Base-by-base conservation (phyloP, 2,797 vertebrate species). In the Sarcoramphus papa region DNA sequence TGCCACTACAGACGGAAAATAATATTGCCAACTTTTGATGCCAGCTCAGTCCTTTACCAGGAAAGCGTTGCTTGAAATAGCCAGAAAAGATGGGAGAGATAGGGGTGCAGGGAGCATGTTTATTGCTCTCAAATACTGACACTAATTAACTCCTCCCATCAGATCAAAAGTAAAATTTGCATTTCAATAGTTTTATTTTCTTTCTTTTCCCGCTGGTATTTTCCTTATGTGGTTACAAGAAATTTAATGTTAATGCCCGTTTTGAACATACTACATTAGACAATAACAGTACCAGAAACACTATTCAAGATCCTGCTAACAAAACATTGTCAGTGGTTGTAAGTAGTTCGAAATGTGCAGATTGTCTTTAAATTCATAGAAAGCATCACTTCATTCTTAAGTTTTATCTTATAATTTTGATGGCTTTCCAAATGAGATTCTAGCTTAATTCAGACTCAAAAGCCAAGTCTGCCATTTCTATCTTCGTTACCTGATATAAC, bases 61-160 rank as follows among this genome's bases (percentile, higher is more conserved):
- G 5, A 76, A 79, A 85, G 2, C 22, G 22, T n/a, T 88, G 20
- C 10, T 79, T 31, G 85, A 74, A 95, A 63, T 11, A 77, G 6
- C 13, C 18, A 51, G 33, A 92, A 92, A 53, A 53, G 8, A 19
- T 19, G 3, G 28, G 40, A 28, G 14, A 54, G 20, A 31, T 0
- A 30, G 1, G 14, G 3, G 9, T 60, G 18, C 7, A 60, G 14
- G 21, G 7, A 1, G 2, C 18, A 20, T 47, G 24, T 24, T 68
- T 85, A 20, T 40, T 67, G 20, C 6, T 83, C 8, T 65, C 43
- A 67, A 62, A 33, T 25, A 62, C 17, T 33, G 13, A 30, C 22
- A 40, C 12, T 23, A 33, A 33, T 56, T 64, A 48, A 77, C 31
- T 90, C 30, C 31, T 41, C 7, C 15, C 10, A 40, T 67, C 0